Percentiles rank a stretch among this genome's conserved stretches.
phyloP scores from a whole-genome alignment of 1,140 invertebrate genomes.

The Brachionus plicatilis region DNA sequence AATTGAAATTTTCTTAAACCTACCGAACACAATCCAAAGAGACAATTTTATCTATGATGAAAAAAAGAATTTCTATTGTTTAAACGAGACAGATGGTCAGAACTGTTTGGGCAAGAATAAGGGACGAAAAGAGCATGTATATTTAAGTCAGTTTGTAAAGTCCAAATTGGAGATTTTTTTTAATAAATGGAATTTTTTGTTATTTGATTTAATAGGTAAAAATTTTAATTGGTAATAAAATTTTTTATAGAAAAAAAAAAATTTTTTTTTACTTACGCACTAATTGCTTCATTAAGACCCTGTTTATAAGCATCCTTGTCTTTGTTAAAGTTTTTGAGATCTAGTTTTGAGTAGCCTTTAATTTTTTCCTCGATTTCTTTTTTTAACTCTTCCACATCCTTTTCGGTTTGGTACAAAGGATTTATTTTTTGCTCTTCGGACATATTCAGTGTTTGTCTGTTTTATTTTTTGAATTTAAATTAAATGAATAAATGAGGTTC shows the following conservation, averaged over 20 bases:
- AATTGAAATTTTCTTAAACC: constrained; percentile 3
- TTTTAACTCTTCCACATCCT: neutral
- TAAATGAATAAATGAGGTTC: neutral
- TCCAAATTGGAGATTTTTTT: neutral
- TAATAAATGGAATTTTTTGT: constrained; percentile 20
- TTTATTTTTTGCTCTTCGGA: neutral
- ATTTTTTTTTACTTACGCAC: constrained; percentile 12
- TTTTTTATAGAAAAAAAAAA: neutral
- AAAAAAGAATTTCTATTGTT: constrained; percentile 25
- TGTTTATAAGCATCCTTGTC: constrained; percentile 34
- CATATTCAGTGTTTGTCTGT: neutral
- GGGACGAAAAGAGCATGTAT: constrained; percentile 19
- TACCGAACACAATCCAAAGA: neutral
- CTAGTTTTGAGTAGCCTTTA: neutral
- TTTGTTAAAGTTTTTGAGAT: constrained; percentile 28
- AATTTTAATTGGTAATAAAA: constrained; percentile 31
- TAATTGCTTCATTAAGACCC: constrained; percentile 1
- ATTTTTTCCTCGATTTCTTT: constrained; percentile 25
- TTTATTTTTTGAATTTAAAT: neutral
- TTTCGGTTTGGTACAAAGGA: neutral
- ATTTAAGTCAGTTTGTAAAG: constrained; percentile 28
- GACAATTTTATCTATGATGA: neutral
- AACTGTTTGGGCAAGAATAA: constrained; percentile 30
- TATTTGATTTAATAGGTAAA: constrained; percentile 27
- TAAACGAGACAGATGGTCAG: neutral